Conservation (phyloP, 1,140 invertebrate genomes). For the Micrasema minimum region DNA sequence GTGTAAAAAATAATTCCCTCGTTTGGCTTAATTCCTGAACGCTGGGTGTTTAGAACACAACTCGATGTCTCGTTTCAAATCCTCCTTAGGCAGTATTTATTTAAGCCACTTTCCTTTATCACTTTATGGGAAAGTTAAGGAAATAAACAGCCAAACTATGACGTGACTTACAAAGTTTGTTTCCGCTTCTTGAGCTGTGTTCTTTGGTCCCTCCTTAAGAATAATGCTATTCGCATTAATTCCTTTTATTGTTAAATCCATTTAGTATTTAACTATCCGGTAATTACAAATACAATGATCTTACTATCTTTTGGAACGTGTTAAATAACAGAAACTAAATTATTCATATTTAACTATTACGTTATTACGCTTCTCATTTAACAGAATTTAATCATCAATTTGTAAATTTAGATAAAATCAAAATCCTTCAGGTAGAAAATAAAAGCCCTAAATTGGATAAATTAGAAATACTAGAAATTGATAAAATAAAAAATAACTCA, state of each 20-base stretch:
- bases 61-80: constrained; percentile 30
- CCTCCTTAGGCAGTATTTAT: constrained; percentile 32
- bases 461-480: no score
- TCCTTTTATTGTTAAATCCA: constrained; percentile 21
- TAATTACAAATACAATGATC: no score
- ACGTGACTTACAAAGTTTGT: constrained; percentile 33
- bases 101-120: constrained; percentile 18
- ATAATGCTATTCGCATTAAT: constrained; percentile 14
- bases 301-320: no score
- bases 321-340: no score
- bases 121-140: constrained; percentile 19
- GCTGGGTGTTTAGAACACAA: background rate
- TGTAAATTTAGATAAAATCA: no score
- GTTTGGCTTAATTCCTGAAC: no score
- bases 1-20: background rate
- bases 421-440: no score
- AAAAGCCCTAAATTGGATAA: no score
- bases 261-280: background rate
- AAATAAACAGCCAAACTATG: constrained; percentile 29
- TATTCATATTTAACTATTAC: no score
- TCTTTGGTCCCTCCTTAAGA: constrained; percentile 13
- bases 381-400: no score
- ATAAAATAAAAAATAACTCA: no score
- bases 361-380: no score
- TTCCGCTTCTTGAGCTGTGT: constrained; percentile 23